A percentile compares a stretch with the other conserved stretches of the same genome.
These are phyloP conservation scores for Phodopus roborovskii DNA, from an alignment of 2,113 vertebrate genomes.

Conservation along the genomic window DNA sequence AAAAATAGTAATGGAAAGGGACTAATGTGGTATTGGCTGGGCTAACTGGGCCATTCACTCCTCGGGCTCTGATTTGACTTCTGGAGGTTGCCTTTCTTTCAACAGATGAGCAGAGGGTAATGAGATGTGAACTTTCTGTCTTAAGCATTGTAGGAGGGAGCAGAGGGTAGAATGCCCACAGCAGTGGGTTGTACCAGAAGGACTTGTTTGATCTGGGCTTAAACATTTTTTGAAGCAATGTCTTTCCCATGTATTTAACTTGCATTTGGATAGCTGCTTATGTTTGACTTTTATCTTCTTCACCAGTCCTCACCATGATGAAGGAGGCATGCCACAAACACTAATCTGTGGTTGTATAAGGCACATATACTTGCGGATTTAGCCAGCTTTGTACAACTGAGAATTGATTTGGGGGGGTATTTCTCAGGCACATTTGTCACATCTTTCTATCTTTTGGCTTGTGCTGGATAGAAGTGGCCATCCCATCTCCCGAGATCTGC, in stretches of 20 bases:
- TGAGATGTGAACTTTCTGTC: background rate
- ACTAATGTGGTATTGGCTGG: background rate
- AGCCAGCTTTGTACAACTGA: background rate
- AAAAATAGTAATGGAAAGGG: background rate
- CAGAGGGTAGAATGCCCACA: background rate
- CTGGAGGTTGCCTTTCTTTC: background rate
- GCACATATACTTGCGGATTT: background rate
- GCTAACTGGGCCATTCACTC: background rate
- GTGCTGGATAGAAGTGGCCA: background rate
- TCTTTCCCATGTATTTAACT: slow-evolving; percentile 7
- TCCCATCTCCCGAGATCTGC: background rate
- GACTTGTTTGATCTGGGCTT: background rate
- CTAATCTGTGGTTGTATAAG: background rate
- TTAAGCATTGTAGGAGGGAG: background rate
- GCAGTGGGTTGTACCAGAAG: background rate
- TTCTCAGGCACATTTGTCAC: background rate
- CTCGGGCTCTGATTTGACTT: background rate
- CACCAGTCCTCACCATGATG: background rate
- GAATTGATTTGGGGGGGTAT: background rate
- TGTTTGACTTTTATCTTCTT: slow-evolving; percentile 43
- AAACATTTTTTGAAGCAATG: background rate
- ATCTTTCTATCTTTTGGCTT: background rate
- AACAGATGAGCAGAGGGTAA: background rate
- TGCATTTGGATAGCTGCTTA: slow-evolving; percentile 7
- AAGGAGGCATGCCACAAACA: background rate